Base-by-base conservation (phyloP, 2,797 vertebrate genomes). In the Sebastes alutus region DNA sequence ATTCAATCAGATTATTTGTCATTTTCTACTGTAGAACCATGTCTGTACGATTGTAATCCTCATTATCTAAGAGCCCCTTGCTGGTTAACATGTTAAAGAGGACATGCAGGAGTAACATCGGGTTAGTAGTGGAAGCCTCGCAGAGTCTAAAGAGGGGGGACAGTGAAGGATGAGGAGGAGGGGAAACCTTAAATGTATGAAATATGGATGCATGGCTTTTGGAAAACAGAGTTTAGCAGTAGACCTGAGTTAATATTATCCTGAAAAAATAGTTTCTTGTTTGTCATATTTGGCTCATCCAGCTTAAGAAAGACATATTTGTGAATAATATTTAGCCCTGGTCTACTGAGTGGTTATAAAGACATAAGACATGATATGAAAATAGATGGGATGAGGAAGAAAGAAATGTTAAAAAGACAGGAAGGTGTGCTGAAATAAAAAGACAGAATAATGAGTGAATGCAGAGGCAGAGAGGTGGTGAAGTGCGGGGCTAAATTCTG, bases 51-150 rank as follows among this genome's bases (percentile, higher is more conserved):
- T 11, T 23, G 20, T 25, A 11, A 80, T 75, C 75, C 75, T 87
- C 3, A 25, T 78, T 35, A 72, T 89, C 88, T 92, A 86, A 87
- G 94, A 94, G 93, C 94, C 93, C 93, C 90, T 89, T 8, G 46
- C 71, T 92, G 73, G 56, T 89, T 83, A 77, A 68, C 8, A 87
- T 80, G 79, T 88, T 88, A 87, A 78, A 82, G 75, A 86, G 74
- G 75, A 89, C 90, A 92, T 91, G 88, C 85, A 87, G 85, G 80
- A 63, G 74, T 63, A 32, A 69, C 10, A 80, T 63, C 23, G 23
- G 68, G 87, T 84, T 81, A 83, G 75, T 81, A 82, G 65, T 72
- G 46, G 74, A 76, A 68, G 76, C 72, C 81, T 88, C 11, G 29
- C 46, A 56, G 66, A 62, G 23, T 86, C 65, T 77, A 72, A 46